Evolutionary conservation across 1,140 invertebrate genomes (phyloP), one percentile per base, ranked within the genome.

Genomic region (Nymphalis io): DNA sequence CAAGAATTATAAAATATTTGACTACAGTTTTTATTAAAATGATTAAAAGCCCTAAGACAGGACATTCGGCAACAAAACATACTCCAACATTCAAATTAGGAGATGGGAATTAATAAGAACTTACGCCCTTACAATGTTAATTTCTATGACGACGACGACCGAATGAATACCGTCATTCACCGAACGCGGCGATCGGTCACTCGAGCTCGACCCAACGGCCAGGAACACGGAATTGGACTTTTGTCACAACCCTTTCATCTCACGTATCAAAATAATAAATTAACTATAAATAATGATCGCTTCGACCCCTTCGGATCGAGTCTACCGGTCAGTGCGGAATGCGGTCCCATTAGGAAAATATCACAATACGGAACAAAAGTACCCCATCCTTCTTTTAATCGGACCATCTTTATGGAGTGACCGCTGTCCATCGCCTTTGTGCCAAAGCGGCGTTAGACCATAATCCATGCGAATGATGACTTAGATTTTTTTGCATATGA

Each of bases 201-300:
- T 46, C 46, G 48, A 51, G 55, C 27, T 63, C 80, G 81, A 76
- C 81, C 46, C 84, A 83, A 84, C 83, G 81, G 80, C 74, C 78
- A 74, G 73, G 75, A 84, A 89, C 81, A 80, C 82, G 84, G 87
- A 89, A 89, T 83, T 73, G 74, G 55, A 62, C 73, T 72, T 83
- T 87, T 86, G 80, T 87, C 73, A 55, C 40, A 78, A 86, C 85
- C 87, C 88, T 88, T 89, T 89, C 85, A 89, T 83, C 83, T 83
- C 81, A 65, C 83, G 82, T 88, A 90, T 90, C 87, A 89, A 89
- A 90, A 90, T 90, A 90, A 90, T 89, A 89, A 88, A 90, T 89
- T 89, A 87, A 87, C 70, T 83, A 85, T 88, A 90, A 88, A 88
- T 88, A 87, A 86, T 88, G 84, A 81, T 68, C 72, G 72, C 68